phyloP scores from a whole-genome alignment of 37 sponge, comb jelly and placozoan species.

The Agelas oroides region DNA sequence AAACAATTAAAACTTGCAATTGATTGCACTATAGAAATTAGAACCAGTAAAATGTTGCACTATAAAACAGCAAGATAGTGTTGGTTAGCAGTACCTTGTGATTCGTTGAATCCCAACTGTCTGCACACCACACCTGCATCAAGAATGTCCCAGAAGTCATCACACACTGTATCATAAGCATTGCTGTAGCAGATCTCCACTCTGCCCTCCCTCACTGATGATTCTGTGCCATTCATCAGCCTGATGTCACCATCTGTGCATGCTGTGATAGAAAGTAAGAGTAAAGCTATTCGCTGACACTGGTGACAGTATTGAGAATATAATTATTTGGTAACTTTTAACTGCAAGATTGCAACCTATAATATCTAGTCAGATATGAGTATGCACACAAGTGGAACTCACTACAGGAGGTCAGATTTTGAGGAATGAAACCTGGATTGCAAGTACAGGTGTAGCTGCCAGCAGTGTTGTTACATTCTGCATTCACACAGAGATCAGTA shows the following conservation, averaged over 20 bases:
- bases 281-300: too few species aligned
- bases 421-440: too few species aligned
- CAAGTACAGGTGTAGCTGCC: slow-evolving; percentile 31
- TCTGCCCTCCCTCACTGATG: not conserved
- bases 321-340: too few species aligned
- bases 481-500: slow-evolving; percentile 23
- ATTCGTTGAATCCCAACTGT: slow-evolving; percentile 29
- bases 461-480: slow-evolving; percentile 29
- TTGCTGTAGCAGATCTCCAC: slow-evolving; percentile 43
- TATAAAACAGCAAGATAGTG: too few species aligned
- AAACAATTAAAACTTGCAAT: too few species aligned
- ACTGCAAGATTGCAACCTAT: too few species aligned
- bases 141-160: slow-evolving; percentile 30
- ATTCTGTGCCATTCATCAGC: slow-evolving; percentile 6
- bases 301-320: not conserved
- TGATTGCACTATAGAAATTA: too few species aligned
- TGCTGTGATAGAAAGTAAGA: not conserved
- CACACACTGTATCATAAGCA: slow-evolving; percentile 32
- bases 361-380: too few species aligned
- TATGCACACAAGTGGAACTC: too few species aligned
- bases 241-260: slow-evolving; percentile 25
- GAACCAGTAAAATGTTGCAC: too few species aligned
- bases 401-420: too few species aligned
- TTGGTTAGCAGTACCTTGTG: too few species aligned
- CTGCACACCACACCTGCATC: slow-evolving; percentile 36